Percentiles rank a stretch among this genome's conserved stretches.
Conservation (phyloP, 2,113 vertebrate genomes). For the Pseudopodoces humilis region DNA sequence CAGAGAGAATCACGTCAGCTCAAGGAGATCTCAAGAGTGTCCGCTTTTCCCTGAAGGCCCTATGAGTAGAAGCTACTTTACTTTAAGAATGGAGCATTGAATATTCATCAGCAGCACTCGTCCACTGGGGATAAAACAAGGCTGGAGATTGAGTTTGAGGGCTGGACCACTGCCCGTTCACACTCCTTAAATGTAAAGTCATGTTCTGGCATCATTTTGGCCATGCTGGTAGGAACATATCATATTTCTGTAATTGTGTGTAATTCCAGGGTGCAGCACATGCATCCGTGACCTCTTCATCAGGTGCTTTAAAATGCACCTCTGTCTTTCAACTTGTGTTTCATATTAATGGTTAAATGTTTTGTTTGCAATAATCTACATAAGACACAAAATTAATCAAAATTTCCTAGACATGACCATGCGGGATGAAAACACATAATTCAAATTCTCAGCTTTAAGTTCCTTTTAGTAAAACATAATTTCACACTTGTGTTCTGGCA, state of each 20-base stretch:
- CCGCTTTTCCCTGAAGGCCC: neutral
- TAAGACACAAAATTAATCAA: neutral
- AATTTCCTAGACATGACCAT: neutral
- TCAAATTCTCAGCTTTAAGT: neutral
- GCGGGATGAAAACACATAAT: neutral
- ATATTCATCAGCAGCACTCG: neutral
- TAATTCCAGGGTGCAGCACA: neutral
- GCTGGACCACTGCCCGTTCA: accelerated
- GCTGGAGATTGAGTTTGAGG: neutral
- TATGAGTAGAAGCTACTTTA: neutral
- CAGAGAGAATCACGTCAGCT: neutral
- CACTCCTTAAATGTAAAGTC: neutral
- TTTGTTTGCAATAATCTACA: neutral
- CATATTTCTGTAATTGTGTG: neutral
- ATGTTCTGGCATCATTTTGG: neutral
- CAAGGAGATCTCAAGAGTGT: neutral
- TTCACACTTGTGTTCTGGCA: neutral
- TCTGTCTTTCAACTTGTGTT: neutral
- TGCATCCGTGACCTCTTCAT: accelerated
- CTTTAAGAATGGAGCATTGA: neutral
- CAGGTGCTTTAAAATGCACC: neutral
- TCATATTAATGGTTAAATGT: neutral
- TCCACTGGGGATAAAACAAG: neutral
- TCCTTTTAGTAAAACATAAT: neutral
- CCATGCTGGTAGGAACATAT: neutral